Base-by-base conservation (phyloP, 1,140 invertebrate species). In the Gonioctena quinquepunctata region DNA sequence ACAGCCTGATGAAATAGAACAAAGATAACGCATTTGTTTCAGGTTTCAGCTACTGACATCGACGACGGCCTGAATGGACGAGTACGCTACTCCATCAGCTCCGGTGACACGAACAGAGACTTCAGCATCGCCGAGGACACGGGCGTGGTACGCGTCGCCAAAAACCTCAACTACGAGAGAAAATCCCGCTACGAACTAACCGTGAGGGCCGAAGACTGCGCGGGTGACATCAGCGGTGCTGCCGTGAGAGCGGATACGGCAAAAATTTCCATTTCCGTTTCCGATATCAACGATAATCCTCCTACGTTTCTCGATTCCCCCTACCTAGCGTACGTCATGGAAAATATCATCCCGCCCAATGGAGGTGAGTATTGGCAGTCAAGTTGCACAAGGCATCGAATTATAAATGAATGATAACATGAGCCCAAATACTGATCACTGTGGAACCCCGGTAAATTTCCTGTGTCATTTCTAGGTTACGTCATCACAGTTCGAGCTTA, bases 231-330 rank as follows among this genome's bases (percentile, higher is more conserved):
- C 22, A 72, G 75, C 33, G 89, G 88, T 13, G 87, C 87, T 59
- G 78, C 70, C 0, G 81, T 87, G 0, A 86, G 89, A 65, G 88
- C 87, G 70, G 93, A 95, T 80, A 92, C 89, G 3, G 92, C 94
- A 11, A 88, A 90, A 81, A 84, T 91, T 65, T 87, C 87, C 48
- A 90, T 91, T 72, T 87, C 52, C 28, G 89, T 99, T 3, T 88
- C 91, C 22, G 96, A 99, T 84, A 93, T 98, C 73, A 98, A 99
- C 83, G 97, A 99, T 84, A 96, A 96, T 79, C 90, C 94, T 5
- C 96, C 96, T 1, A 91, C 93, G 0, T 98, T 99, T 81, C 83
- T 94, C 33, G 92, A 94, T 83, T 96, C 94, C 0, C 94, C 95
- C 0, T 98, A 98, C 81, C 82, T 94, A 66, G 94, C 94, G 0